Evolutionary conservation across 37 sponge, comb jelly and placozoan species (phyloP).

Genomic region (Ianthella basta): DNA sequence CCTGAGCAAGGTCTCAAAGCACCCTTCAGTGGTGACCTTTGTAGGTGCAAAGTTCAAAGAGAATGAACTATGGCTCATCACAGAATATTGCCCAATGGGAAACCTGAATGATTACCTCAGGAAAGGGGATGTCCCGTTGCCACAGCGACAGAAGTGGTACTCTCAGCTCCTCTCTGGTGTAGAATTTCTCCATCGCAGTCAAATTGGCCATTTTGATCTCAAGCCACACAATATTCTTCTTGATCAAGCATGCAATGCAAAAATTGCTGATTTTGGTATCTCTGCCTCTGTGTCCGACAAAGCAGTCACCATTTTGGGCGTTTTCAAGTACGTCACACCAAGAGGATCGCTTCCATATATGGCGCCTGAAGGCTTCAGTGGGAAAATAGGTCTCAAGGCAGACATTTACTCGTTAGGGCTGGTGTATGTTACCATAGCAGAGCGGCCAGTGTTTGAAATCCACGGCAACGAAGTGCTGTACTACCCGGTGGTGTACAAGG

Average conservation of each 20-base stretch:
- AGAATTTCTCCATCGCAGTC: conserved; percentile 10
- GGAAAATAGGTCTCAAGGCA: conserved; percentile 23
- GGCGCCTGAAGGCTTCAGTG: conserved; percentile 29
- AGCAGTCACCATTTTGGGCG: conserved; percentile 9
- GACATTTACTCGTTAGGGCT: conserved; percentile 31
- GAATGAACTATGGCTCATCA: conserved; percentile 17
- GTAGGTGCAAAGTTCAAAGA: conserved; percentile 13
- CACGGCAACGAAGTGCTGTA: conserved; percentile 22
- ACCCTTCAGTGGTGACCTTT: conserved; percentile 22
- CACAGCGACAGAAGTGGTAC: conserved; percentile 27
- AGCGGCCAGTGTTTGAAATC: conserved; percentile 27
- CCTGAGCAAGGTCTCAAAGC: conserved; percentile 12
- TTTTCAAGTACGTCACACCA: conserved; percentile 18
- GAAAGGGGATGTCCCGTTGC: conserved; percentile 24
- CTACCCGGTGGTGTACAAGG: conserved; percentile 24
- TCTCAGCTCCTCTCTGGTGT: conserved; percentile 6
- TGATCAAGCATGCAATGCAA: conserved; percentile 8
- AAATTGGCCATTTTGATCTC: conserved; percentile 31
- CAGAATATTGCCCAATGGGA: conserved; percentile 19
- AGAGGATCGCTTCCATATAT: conserved; percentile 29
- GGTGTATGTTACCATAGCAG: conserved; percentile 16
- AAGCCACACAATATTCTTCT: conserved; percentile 32
- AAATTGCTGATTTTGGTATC: conserved; percentile 32
- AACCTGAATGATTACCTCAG: conserved; percentile 29
- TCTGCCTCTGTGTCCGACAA: conserved; percentile 29